Conservation (phyloP, 2,113 vertebrate species). For the Eulemur macaco region DNA sequence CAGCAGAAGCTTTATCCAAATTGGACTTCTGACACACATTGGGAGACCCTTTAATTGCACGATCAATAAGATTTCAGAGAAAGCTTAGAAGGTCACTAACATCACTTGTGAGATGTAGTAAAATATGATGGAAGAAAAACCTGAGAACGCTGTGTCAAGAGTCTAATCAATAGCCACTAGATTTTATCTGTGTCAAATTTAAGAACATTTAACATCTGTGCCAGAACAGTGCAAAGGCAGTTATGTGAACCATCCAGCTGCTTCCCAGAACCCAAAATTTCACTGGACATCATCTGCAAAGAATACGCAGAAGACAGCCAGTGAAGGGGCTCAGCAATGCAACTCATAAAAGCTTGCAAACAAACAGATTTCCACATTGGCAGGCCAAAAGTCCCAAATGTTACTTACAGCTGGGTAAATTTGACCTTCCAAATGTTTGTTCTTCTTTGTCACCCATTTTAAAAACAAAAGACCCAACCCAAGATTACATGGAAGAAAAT, state of each 20-base stretch:
- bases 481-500: not conserved
- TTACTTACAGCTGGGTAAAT: conserved; percentile 72
- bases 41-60: conserved; percentile 73
- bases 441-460: conserved; percentile 71
- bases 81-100: conserved; percentile 65
- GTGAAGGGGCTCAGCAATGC: conserved; percentile 32
- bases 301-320: conserved; percentile 54
- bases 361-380: conserved; percentile 65
- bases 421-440: conserved; percentile 73
- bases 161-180: conserved; percentile 66
- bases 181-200: conserved; percentile 70
- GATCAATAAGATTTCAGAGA: conserved; percentile 77
- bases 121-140: conserved; percentile 57
- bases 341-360: conserved; percentile 65
- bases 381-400: conserved; percentile 70
- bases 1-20: conserved; percentile 66
- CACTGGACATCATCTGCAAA: conserved; percentile 52
- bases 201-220: conserved; percentile 72
- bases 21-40: conserved; percentile 50
- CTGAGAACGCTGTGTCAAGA: conserved; percentile 50
- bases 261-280: conserved; percentile 72
- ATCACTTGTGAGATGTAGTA: conserved; percentile 62
- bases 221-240: conserved; percentile 65
- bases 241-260: conserved; percentile 70
- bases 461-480: conserved; percentile 50